These are phyloP conservation scores for Molossus alvarezi DNA, from an alignment of 2,797 vertebrate genomes.

Conservation along the genomic window DNA sequence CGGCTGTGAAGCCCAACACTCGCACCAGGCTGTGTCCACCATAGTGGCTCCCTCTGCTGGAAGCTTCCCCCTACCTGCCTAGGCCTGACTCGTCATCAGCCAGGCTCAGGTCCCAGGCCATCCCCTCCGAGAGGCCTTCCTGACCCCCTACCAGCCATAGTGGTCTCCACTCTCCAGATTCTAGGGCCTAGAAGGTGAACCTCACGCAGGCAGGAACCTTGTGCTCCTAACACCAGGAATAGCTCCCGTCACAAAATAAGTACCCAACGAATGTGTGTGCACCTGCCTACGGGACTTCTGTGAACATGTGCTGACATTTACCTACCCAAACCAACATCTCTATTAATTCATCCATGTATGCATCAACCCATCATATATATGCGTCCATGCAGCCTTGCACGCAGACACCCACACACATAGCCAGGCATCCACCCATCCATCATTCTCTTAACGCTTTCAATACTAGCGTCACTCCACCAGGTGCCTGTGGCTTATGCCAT, in stretches of 20 bases:
- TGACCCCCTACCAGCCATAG: neutral
- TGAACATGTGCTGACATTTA: neutral
- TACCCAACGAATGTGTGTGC: fast-evolving
- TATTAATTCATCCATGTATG: too few species aligned
- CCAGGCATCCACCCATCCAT: too few species aligned
- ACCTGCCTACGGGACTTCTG: neutral
- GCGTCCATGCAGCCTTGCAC: neutral
- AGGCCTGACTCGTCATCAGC: neutral
- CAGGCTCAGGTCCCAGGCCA: neutral
- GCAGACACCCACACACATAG: fast-evolving
- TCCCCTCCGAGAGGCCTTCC: neutral
- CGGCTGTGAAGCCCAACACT: neutral
- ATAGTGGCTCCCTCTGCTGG: neutral
- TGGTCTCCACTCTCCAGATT: neutral
- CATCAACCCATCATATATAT: neutral
- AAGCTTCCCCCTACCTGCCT: neutral
- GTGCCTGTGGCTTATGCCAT: neutral
- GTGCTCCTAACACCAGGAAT: neutral
- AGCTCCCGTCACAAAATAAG: neutral
- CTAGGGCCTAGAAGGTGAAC: neutral
- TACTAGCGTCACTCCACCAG: too few species aligned
- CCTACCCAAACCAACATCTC: neutral
- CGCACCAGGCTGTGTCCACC: fast-evolving
- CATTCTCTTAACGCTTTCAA: neutral
- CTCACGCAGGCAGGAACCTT: neutral